Percentiles rank a stretch among this genome's conserved stretches.
phyloP scores from a whole-genome alignment of 2,797 vertebrate species.

The Galaxias olidus region DNA sequence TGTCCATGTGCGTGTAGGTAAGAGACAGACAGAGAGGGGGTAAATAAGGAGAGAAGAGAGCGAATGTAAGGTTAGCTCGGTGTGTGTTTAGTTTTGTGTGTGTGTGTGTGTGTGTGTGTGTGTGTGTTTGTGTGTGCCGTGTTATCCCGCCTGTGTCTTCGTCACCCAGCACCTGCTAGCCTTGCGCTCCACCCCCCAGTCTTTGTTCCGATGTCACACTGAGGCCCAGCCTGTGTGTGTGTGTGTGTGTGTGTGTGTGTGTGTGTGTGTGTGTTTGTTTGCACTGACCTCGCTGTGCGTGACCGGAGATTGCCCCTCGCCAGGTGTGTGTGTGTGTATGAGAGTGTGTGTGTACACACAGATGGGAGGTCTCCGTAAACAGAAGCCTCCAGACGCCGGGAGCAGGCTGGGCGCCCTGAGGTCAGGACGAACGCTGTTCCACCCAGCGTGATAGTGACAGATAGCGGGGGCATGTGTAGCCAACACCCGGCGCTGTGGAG shows the following conservation, averaged over 20 bases:
- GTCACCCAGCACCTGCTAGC: background rate
- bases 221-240: background rate
- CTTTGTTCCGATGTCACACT: background rate
- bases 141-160: background rate
- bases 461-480: constrained; percentile 57
- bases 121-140: background rate
- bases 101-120: background rate
- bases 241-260: background rate
- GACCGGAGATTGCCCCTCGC: background rate
- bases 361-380: constrained; percentile 57
- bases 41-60: too few relatives aligned
- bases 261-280: background rate
- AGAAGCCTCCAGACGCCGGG: constrained; percentile 61
- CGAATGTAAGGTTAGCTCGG: too few relatives aligned
- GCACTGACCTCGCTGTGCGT: background rate
- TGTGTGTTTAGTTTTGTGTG: constrained; percentile 1
- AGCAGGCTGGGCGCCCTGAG: constrained; percentile 62
- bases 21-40: too few relatives aligned
- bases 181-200: too few relatives aligned
- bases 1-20: background rate
- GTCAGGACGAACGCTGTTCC: constrained; percentile 60
- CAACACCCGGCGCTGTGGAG: constrained; percentile 31
- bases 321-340: constrained; percentile 7
- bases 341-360: constrained; percentile 4
- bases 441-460: constrained; percentile 54